Evolutionary conservation across 2,888 invertebrate genomes (phyloP), one percentile per base, ranked within the genome.

Genomic region (Epinotia nisella): DNA sequence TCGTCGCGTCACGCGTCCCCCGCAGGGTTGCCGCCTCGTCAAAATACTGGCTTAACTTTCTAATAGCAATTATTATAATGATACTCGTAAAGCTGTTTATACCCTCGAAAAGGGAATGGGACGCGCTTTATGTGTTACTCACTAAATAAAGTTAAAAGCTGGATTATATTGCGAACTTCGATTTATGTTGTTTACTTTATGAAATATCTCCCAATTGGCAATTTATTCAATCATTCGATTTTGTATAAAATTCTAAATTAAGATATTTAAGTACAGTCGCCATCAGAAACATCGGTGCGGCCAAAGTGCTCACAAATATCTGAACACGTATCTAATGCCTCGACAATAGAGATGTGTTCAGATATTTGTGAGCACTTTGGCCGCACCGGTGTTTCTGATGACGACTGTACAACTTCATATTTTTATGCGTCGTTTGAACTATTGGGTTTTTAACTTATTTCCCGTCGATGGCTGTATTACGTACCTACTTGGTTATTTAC

Each of bases 1-100:
- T 86, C 87, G 85, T 79, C 86, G 83, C 83, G 80, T 83, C 85
- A 83, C 82, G 82, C 81, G 77, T 79, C 82, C 82, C 81, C 77
- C 77, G 79, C 51, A 70, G 76, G 75, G 73, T 73, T 74, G 67
- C 59, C 71, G 19, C 69, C 69, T 77, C 65, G 77, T 76, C 80
- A 79, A 78, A 53, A 69, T 71, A 62, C 55, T 67, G 53, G 29
- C 19, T 58, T 49, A 64, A 73, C 73, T 69, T 73, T 69, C 62
- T 64, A 73, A 69, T 69, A 64, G 62, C 69, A 69, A 73, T 69
- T 73, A 73, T 73, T 69, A 64, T 73, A 68, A 73, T 69, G 64
- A 69, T 51, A 24, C 73, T 69, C 58, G 58, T 68, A 64, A 73
- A 73, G 58, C 64, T 62, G 64, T 64, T 69, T 56, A 61, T 60